Evolutionary conservation across 2,113 vertebrate genomes (phyloP).

Genomic region (Petromus typicus): DNA sequence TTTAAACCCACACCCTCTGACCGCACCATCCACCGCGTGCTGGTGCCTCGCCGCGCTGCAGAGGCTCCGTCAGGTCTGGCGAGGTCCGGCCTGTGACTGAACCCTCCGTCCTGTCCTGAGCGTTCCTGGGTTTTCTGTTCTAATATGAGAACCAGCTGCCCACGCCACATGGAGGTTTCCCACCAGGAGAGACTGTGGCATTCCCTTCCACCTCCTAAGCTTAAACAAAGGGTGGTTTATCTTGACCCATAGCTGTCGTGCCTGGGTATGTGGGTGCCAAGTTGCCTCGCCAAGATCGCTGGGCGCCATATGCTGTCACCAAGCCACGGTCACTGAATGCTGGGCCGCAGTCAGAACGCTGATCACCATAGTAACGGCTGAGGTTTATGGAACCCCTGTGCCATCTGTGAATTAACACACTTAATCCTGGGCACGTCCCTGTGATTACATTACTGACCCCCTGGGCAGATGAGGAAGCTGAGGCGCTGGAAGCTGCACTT

Average conservation of each 20-base stretch:
- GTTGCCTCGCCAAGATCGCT: not conserved
- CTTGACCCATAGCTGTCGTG: not conserved
- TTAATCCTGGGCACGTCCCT: not conserved
- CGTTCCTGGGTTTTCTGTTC: too few species aligned
- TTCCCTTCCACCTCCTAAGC: not conserved
- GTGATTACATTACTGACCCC: accelerated
- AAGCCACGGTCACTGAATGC: not conserved
- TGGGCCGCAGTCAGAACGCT: not conserved
- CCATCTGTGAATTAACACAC: not conserved
- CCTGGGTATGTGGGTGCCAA: not conserved
- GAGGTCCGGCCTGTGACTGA: not conserved
- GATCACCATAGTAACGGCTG: not conserved
- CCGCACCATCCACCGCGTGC: not conserved
- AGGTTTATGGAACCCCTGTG: accelerated
- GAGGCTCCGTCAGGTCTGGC: not conserved
- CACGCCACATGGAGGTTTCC: not conserved
- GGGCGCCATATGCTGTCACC: not conserved
- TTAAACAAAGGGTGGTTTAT: conserved; percentile 9
- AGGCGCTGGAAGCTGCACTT: not conserved
- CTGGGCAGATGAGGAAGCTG: not conserved
- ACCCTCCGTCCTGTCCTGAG: not conserved
- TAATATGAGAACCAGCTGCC: not conserved
- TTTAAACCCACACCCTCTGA: not conserved
- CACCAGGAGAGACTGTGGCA: not conserved
- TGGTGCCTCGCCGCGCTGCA: accelerated